These are phyloP conservation scores for Drosophila phalerata DNA, from an alignment of 2,888 invertebrate genomes.

Conservation along the genomic window DNA sequence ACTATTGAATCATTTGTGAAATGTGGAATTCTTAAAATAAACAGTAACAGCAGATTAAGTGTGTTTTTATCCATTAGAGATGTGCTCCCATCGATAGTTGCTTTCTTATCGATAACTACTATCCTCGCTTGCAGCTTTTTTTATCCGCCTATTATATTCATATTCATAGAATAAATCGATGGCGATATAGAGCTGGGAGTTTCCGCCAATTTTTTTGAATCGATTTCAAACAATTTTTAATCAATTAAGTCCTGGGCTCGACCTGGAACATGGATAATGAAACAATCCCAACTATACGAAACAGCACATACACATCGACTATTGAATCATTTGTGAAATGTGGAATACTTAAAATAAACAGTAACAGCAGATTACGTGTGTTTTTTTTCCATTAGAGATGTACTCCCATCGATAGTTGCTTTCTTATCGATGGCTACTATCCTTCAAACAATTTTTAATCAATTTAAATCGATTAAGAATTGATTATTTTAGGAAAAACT, in stretches of 20 bases:
- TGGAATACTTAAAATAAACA: neutral
- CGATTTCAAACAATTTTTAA: too few species aligned
- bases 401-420: neutral
- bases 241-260: too few species aligned
- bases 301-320: neutral
- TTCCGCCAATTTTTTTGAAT: too few species aligned
- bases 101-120: neutral
- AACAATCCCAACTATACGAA: neutral
- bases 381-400: neutral
- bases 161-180: too few species aligned
- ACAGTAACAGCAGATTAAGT: neutral
- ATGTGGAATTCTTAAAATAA: neutral
- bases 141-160: too few species aligned
- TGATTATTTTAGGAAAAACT: too few species aligned
- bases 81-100: neutral
- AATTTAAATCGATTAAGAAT: too few species aligned
- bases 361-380: neutral
- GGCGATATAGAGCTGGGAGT: too few species aligned
- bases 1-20: neutral
- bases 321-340: neutral
- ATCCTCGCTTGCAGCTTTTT: too few species aligned
- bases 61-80: neutral
- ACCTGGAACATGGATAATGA: too few species aligned
- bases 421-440: slow-evolving; percentile 1
- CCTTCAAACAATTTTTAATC: too few species aligned